Base-by-base conservation (phyloP, 2,113 vertebrate genomes). In the Prunella fulvescens region DNA sequence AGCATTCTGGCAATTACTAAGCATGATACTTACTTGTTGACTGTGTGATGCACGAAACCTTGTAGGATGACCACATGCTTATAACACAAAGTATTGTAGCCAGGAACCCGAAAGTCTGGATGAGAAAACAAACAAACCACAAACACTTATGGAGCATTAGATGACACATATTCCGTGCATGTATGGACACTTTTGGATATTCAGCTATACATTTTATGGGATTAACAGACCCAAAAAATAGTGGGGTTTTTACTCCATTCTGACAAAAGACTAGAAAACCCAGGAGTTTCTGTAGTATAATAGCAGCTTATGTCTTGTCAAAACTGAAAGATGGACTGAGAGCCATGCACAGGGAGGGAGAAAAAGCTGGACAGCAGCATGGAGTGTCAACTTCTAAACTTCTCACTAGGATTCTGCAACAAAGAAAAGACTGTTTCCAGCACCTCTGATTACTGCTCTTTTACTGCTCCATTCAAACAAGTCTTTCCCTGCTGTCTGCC, bases 21-120 rank as follows among this genome's bases (percentile, higher is more conserved):
- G 67, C 45, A 25, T 1, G 6, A 90, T 33, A 97, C 97, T 97
- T 95, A 99, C 99, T 98, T 69, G 98, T 96, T 57, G 98, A 98
- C 92, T 98, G 98, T 17, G 98, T 97, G 64, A 98, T 97, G 79
- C 98, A 99, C 0, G 98, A 98, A 86, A 99, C 97, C 69, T 98
- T 99, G 97, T 99, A 99, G 26, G 98, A 98, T 24, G 98, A 98
- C 99, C 98, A 99, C 88, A 99, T 87, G 71, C 98, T 99, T 22
- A 98, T 93, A 44, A 98, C 95, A 94, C 99, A 98, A 66, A 99
- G 98, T 97, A 99, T 97, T 1, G 98, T 98, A 5, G 99, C 98
- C 37, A 99, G 91, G 96, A 99, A 99, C 6, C 99, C 99, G 45
- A 99, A 99, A 80, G 98, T 96, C 99, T 99, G 97, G 58, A 73